Percentiles rank a stretch among this genome's conserved stretches.
phyloP scores from a whole-genome alignment of 2,888 invertebrate species.

The Spodoptera exigua region DNA sequence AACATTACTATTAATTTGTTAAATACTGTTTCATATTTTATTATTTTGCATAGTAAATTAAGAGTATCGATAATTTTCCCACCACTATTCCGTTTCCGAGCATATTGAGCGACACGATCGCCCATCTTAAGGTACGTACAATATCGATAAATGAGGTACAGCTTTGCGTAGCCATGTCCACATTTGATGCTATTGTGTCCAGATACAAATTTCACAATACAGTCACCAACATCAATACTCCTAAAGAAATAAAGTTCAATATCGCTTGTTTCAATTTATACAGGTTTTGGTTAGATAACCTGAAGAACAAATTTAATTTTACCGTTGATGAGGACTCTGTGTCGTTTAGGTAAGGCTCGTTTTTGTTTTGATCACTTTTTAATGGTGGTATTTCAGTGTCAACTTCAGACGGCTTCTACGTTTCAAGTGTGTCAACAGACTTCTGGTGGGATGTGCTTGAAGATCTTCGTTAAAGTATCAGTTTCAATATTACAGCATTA shows the following conservation, averaged over 20 bases:
- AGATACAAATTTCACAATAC: constrained; percentile 21
- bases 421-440: constrained; percentile 57
- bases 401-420: constrained; percentile 36
- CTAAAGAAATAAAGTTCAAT: constrained; percentile 29
- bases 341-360: constrained; percentile 14
- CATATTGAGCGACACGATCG: constrained; percentile 51
- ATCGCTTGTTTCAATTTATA: constrained; percentile 20
- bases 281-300: constrained; percentile 12
- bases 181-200: constrained; percentile 61
- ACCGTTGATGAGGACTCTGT: constrained; percentile 13
- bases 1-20: no score
- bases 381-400: constrained; percentile 8
- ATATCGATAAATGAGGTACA: constrained; percentile 75
- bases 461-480: constrained; percentile 51
- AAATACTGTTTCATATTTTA: neutral
- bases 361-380: constrained; percentile 18
- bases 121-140: constrained; percentile 63
- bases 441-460: constrained; percentile 41
- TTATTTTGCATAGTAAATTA: neutral
- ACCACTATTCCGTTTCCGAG: constrained; percentile 29
- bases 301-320: constrained; percentile 26
- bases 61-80: constrained; percentile 24
- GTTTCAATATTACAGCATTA: constrained; percentile 45
- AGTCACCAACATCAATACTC: constrained; percentile 3
- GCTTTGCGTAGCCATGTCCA: constrained; percentile 71